Percentiles rank a stretch among this genome's conserved stretches.
These are phyloP conservation scores for Athalia cordata DNA, from an alignment of 2,888 invertebrate genomes.

Conservation along the genomic window DNA sequence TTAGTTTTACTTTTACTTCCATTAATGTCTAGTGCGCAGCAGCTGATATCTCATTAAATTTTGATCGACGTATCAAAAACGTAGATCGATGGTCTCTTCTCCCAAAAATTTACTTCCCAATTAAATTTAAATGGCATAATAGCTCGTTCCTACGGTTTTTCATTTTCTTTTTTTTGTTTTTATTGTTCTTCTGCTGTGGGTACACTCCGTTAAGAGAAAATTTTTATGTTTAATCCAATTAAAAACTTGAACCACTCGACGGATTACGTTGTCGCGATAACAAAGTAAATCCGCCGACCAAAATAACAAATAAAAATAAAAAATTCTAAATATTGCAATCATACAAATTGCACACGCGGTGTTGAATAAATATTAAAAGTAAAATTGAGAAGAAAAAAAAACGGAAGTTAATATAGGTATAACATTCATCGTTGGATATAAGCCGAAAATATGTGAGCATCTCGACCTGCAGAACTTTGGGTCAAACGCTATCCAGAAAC, in stretches of 20 bases:
- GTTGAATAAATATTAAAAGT: too few relatives aligned
- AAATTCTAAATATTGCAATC: too few relatives aligned
- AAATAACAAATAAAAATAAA: background rate
- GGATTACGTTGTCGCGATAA: conserved; percentile 11
- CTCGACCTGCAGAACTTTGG: conserved; percentile 5
- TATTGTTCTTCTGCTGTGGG: background rate
- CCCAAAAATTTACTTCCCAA: conserved; percentile 56
- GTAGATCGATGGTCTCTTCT: conserved; percentile 40
- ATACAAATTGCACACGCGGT: too few relatives aligned
- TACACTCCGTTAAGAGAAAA: conserved; percentile 17
- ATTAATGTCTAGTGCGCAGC: background rate
- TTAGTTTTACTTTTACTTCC: too few relatives aligned
- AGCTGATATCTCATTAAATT: conserved; percentile 32
- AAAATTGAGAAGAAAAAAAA: too few relatives aligned
- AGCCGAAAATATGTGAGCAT: conserved; percentile 18
- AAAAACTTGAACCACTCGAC: conserved; percentile 15
- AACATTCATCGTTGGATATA: background rate
- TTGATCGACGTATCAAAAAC: conserved; percentile 19
- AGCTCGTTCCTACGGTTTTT: conserved; percentile 24
- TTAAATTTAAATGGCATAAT: conserved; percentile 60
- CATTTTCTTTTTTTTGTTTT: too few relatives aligned
- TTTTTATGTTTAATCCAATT: conserved; percentile 14
- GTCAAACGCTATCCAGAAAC: conserved; percentile 14
- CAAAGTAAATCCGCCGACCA: conserved; percentile 3
- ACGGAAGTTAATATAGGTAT: background rate